Evolutionary conservation across 2,797 vertebrate genomes (phyloP), one percentile per base, ranked within the genome.

Genomic region (Rhinoraja longicauda): DNA sequence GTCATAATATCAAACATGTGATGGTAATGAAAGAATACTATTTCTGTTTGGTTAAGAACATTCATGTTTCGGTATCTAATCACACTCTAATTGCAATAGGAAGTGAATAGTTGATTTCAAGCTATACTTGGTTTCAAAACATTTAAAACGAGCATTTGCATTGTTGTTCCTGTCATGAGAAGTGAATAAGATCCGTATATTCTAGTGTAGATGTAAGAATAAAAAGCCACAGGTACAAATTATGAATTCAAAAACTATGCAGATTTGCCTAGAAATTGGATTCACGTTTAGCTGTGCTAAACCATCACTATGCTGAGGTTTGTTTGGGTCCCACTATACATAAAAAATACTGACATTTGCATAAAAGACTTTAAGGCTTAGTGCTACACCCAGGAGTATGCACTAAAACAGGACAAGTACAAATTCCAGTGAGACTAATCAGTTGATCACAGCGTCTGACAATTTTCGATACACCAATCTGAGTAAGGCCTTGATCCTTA

Each of bases 111-210:
- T 45, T 92, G 17, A 88, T 67, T 62, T 88, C 7, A 88, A 88
- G 5, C 29, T 64, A 88, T 36, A 91, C 19, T 73, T 92, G 13
- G 90, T 75, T 3, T 92, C 12, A 53, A 29, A 75, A 26, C 90
- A 92, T 92, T 32, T 45, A 29, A 73, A 73, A 91, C 26, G 45
- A 73, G 24, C 64, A 39, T 90, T 91, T 70, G 36, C 91, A 45
- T 72, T 45, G 67, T 57, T 53, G 39, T 57, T 53, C 39, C 21
- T 91, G 24, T 53, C 53, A 53, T 73, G 39, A 26, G 24, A 45
- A 17, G 12, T 15, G n/a, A 67, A 32, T 12, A 29, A 57, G 81
- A 29, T 88, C 59, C 45, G 9, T 62, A 91, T 73, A 39, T 72
- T 73, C 24, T 91, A 70, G 9, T 91, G 29, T 75, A 57, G 70